phyloP scores from a whole-genome alignment of 2,888 invertebrate genomes.

The Abrostola tripartita region DNA sequence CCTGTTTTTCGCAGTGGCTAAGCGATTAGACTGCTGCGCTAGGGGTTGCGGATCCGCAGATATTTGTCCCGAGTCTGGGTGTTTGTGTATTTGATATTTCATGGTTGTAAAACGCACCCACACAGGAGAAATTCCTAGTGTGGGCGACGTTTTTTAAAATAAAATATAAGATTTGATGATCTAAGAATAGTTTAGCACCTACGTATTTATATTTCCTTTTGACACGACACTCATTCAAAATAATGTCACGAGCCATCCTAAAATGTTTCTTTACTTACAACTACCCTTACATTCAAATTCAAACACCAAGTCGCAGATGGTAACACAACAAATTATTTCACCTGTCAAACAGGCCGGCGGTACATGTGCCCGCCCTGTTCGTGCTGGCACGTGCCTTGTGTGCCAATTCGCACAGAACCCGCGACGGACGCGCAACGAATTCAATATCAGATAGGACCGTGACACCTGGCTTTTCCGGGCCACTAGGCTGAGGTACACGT shows the following conservation, averaged over 20 bases:
- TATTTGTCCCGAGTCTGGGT: no score
- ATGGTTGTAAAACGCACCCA: no score
- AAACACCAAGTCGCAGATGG: constrained; percentile 42
- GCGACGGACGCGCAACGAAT: constrained; percentile 50
- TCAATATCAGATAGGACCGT: constrained; percentile 26
- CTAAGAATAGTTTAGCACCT: no score
- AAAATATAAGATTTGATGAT: no score
- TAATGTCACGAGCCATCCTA: not conserved
- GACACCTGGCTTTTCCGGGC: constrained; percentile 14
- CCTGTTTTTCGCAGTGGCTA: no score
- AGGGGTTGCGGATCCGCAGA: no score
- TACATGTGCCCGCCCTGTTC: constrained; percentile 40
- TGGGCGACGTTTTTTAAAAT: no score
- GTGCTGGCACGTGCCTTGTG: constrained; percentile 39
- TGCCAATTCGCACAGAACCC: constrained; percentile 31
- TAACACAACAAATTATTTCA: constrained; percentile 53
- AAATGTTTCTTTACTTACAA: not conserved
- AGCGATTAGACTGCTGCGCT: no score
- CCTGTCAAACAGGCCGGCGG: constrained; percentile 48
- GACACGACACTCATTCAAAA: not conserved
- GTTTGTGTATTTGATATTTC: no score
- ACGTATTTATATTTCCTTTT: no score
- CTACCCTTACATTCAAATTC: constrained; percentile 48
- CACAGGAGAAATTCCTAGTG: no score
- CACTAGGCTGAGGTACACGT: constrained; percentile 15